These are phyloP conservation scores for Trypoxylon attenuatum DNA, from an alignment of 2,888 invertebrate genomes.

Conservation along the genomic window DNA sequence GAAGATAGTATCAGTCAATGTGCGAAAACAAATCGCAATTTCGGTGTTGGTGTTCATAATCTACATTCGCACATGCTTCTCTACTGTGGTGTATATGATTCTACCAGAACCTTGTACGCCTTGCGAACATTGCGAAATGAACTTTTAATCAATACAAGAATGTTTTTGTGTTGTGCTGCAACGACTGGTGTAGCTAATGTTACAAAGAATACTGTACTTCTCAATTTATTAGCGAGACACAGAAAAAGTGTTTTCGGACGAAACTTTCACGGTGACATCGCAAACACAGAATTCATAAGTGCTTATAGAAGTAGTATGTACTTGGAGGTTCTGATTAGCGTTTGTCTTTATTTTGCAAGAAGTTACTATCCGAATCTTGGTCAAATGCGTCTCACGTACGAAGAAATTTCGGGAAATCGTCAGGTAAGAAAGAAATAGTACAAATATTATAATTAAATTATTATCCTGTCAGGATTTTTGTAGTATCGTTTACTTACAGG, in stretches of 20 bases:
- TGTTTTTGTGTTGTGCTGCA: constrained; percentile 84
- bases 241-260: constrained; percentile 86
- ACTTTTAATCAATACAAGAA: constrained; percentile 81
- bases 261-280: constrained; percentile 80
- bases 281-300: constrained; percentile 80
- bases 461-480: too few species aligned
- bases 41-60: constrained; percentile 79
- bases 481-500: constrained; percentile 72
- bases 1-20: constrained; percentile 66
- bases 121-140: constrained; percentile 85
- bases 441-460: not conserved
- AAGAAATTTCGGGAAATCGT: constrained; percentile 85
- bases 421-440: constrained; percentile 67
- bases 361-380: constrained; percentile 86
- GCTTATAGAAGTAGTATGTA: constrained; percentile 87
- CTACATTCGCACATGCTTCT: constrained; percentile 90
- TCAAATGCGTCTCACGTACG: constrained; percentile 79
- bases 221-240: constrained; percentile 83
- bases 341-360: constrained; percentile 87
- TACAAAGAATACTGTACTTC: constrained; percentile 76
- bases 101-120: constrained; percentile 83
- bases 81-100: constrained; percentile 87
- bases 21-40: constrained; percentile 59
- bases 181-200: constrained; percentile 82
- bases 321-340: constrained; percentile 84